Base-by-base conservation (phyloP, 2,888 invertebrate species). In the Steinernema hermaphroditum region DNA sequence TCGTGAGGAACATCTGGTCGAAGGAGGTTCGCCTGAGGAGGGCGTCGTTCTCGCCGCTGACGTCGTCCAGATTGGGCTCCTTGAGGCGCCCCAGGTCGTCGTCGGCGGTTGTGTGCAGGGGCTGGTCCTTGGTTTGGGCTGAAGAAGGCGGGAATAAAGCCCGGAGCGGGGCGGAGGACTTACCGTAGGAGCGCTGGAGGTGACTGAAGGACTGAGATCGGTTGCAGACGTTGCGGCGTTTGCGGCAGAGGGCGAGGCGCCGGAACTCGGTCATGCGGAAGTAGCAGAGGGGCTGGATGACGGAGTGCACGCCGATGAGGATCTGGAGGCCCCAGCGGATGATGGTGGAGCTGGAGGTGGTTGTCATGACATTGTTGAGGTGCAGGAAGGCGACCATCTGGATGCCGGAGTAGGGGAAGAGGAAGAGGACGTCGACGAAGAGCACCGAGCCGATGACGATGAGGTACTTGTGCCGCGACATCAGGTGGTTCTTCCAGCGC, bases 191-290 rank as follows among this genome's bases (percentile, higher is more conserved):
- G 43, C 78, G 78, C 72, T 83, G 81, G 70, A 81, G 75, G 68
- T 84, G 82, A 57, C 81, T 81, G 74, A 83, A 82, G 57, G 80
- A 83, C 70, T 84, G 82, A 41, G 80, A 80, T 62, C 80, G 75
- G 69, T 81, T 81, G n/a, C 29, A 14, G 2, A 43, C 69, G 41
- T 41, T 69, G 22, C 69, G 69, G 2, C 29, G 69, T 19, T 69
- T 44, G 16, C 69, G 69, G 73, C 85, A 85, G 71, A 85, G 84
- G 8, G 85, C 85, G 14, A 85, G 73, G n/a, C 86, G 78, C 4
- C 86, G 80, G 78, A 86, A 86, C 72, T 86, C 86, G 27, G 80
- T 86, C 85, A 84, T 84, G 54, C 85, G 81, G 77, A 84, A 84
- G 73, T 84, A 84, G 72, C 84, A 84, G 9, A 86, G 74, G 6